Conservation (phyloP, 1,140 invertebrate species). For the Ridgeia piscesae region DNA sequence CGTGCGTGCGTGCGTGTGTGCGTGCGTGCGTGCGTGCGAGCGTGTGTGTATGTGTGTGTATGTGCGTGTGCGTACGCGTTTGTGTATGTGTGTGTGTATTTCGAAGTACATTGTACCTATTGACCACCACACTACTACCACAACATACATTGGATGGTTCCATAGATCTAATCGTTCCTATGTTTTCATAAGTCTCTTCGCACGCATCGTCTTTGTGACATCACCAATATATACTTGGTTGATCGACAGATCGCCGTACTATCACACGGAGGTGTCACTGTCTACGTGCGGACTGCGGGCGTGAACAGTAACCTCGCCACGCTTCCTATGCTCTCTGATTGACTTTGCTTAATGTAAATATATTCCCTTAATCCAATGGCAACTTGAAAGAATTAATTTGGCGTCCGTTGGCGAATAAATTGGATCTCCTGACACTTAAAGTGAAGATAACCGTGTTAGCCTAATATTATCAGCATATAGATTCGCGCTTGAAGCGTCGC, state of each 20-base stretch:
- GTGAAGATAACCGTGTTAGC: not conserved
- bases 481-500: not conserved
- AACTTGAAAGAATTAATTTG: conserved; percentile 6
- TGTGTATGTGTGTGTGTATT: too few species aligned
- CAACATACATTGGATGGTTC: not conserved
- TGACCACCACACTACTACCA: not conserved
- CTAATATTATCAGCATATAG: conserved; percentile 6
- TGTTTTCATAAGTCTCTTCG: not conserved
- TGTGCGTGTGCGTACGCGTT: too few species aligned
- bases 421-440: not conserved
- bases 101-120: too few species aligned
- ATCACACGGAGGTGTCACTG: not conserved
- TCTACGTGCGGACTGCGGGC: not conserved
- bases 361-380: not conserved
- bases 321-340: not conserved
- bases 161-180: not conserved
- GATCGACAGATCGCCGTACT: not conserved
- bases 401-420: conserved; percentile 3
- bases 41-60: too few species aligned
- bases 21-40: too few species aligned
- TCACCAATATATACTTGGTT: not conserved
- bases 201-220: not conserved
- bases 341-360: not conserved
- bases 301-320: not conserved
- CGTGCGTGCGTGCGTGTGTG: too few species aligned